Base-by-base conservation (phyloP, 2,113 vertebrate species). In the Psophia crepitans region DNA sequence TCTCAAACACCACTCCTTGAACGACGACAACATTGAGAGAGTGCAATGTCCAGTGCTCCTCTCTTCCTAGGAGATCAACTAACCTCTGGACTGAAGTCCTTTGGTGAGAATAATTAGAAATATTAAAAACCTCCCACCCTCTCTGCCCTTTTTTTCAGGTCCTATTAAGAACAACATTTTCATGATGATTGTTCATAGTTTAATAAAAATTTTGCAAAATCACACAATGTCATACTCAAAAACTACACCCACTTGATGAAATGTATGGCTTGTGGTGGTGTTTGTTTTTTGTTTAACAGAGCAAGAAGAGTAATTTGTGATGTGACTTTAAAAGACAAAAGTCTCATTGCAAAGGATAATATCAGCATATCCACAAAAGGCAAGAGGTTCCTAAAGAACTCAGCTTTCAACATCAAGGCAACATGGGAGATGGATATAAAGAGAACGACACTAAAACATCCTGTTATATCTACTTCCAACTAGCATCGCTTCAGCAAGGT, bases 11-110 rank as follows among this genome's bases (percentile, higher is more conserved):
- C 39, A 27, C 66, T 75, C 49, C n/a, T 60, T 61, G 41, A 92
- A 71, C 0, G 0, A 7, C 21, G 43, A 64, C 15, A 87, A n/a
- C 58, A 76, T 5, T 53, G 27, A 87, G 10, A n/a, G 14, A 49
- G 33, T 27, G 27, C 32, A 76, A 66, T 6, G 9, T 8, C 32
- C 37, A 41, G 37, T 12, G 24, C 16, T 84, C 35, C 49, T 83
- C 63, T 83, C 71, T 39, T 91, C 63, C 46, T 32, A n/a, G 0
- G 3, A 80, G n/a, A 93, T 54, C 41, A 61, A 39, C 16, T 78
- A 84, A 69, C 9, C 35, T 71, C 54, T 49, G 37, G 37, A 69
- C 63, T 85, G 21, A 80, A 94, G 58, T 51, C 10, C 8, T 94
- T 77, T 44, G 23, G 58, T 66, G 19, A 88, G 17, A 85, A 69